These are phyloP conservation scores for Sorex fumeus DNA, from an alignment of 2,113 vertebrate species.

Conservation along the genomic window DNA sequence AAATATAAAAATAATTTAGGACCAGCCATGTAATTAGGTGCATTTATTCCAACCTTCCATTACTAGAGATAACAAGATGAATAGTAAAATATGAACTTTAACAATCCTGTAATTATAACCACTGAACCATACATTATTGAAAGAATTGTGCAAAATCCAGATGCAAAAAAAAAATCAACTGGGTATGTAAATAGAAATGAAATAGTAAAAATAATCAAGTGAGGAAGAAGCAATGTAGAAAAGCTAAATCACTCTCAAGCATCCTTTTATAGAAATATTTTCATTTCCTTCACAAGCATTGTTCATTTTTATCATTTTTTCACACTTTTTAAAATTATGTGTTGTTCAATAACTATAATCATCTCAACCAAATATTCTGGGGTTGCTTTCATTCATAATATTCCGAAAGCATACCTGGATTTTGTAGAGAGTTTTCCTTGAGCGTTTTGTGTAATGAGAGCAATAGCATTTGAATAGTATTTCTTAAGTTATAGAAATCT, in stretches of 20 bases:
- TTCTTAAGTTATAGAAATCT: slow-evolving; percentile 63
- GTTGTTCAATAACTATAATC: slow-evolving; percentile 62
- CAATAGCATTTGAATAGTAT: slow-evolving; percentile 40
- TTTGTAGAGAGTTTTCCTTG: slow-evolving; percentile 66
- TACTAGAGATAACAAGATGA: slow-evolving; percentile 91
- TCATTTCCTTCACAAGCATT: slow-evolving; percentile 83
- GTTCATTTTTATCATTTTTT: slow-evolving; percentile 75
- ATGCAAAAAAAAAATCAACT: slow-evolving; percentile 87
- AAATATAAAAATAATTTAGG: slow-evolving; percentile 89
- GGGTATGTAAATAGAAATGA: slow-evolving; percentile 88
- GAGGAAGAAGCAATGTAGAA: slow-evolving; percentile 84
- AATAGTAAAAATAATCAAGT: slow-evolving; percentile 87
- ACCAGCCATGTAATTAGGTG: slow-evolving; percentile 88
- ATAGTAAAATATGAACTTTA: slow-evolving; percentile 90
- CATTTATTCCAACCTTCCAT: slow-evolving; percentile 90
- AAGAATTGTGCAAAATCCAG: slow-evolving; percentile 89
- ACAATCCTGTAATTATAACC: slow-evolving; percentile 91
- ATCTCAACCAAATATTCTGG: slow-evolving; percentile 61
- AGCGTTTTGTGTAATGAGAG: slow-evolving; percentile 66
- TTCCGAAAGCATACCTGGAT: slow-evolving; percentile 60
- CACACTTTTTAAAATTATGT: slow-evolving; percentile 64
- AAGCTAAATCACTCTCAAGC: slow-evolving; percentile 79
- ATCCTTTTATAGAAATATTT: slow-evolving; percentile 78
- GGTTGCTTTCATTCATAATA: slow-evolving; percentile 48
- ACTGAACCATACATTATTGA: slow-evolving; percentile 89